Evolutionary conservation across 2,888 invertebrate species (phyloP), one percentile per base, ranked within the genome.

Genomic region (Formica aserva): DNA sequence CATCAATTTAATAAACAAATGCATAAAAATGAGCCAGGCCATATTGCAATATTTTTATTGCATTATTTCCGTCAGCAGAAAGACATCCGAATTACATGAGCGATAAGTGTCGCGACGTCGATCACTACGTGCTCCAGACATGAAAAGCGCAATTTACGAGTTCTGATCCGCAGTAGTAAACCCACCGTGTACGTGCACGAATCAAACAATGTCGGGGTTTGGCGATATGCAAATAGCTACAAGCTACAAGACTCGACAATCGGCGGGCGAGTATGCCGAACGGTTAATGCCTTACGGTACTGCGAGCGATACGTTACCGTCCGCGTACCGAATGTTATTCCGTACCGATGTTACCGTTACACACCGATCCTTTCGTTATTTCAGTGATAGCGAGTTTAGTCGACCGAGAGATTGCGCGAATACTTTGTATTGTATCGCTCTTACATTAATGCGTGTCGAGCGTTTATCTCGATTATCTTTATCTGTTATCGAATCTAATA

Each of bases 141-240:
- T n/a, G 41, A 65, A 60, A 45, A 18, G 52, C 18, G 18, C 57
- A 85, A 83, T 88, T 88, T 69, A 63, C 69, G 75, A 75, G 55
- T 69, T 66, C 38, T 71, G 72, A 65, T 86, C 63, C 65, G 55
- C 13, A 52, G 4, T 63, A 67, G 78, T 9, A 62, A 38, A 60
- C 52, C 67, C 38, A 45, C 9, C 32, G 18, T 26, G 78, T 26
- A 52, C 0, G 55, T 55, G 13, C 57, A 45, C n/a, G n/a, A 77
- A 80, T 65, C 78, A 83, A 80, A 88, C 85, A 85, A 86, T 85
- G 82, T 85, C 72, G 80, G 48, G 55, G 55, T 72, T 57, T 41
- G 76, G 65, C 87, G 88, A 88, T 88, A 88, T 88, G 88, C 86
- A 88, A 88, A 88, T 85, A 69, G 74, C 85, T 85, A 76, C 88